Base-by-base conservation (phyloP, 2,888 invertebrate genomes). In the Macrosoma leucophasiata region DNA sequence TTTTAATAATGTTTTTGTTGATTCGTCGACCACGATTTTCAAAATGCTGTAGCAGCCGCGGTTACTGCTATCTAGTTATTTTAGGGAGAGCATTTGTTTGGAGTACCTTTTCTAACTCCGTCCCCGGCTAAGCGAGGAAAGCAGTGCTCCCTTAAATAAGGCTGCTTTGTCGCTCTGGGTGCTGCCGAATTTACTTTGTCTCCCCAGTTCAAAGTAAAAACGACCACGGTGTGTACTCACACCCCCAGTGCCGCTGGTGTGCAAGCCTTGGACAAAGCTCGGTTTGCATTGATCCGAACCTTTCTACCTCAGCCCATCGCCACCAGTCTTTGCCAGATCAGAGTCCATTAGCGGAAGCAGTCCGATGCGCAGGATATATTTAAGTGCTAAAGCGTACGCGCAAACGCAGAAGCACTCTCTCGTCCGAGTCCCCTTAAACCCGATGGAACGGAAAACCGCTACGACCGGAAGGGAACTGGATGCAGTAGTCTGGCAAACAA, bases 61-160 rank as follows among this genome's bases (percentile, higher is more conserved):
- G 41, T 39, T 34, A 29, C 31, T 32, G 34, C 33, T 36, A n/a
- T 8, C 14, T 28, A 14, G 13, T n/a, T 21, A 2, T 1, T 4
- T 13, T 32, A 30, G 36, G 18, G 23, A 17, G 46, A 33, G 41
- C 27, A 30, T 39, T 42, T 32, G 48, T 46, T 48, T 29, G 43
- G 41, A 21, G n/a, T 46, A 42, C 43, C 41, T 45, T 46, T 50
- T 49, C 47, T 46, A 45, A 42, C 31, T 42, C 45, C 42, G 25
- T 47, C 46, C 45, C 27, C 28, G 41, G 40, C 42, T 43, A 25
- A 43, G n/a, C n/a, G 39, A 20, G 41, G 46, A 18, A 41, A 52
- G 44, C 41, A 51, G 48, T 38, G 48, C 40, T 32, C 43, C 43
- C 39, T 43, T 47, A 20, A 50, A 48, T 32, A 48, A 43, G 30